These are phyloP conservation scores for Eristalinus sepulchralis DNA, from an alignment of 2,888 invertebrate species.

Conservation along the genomic window DNA sequence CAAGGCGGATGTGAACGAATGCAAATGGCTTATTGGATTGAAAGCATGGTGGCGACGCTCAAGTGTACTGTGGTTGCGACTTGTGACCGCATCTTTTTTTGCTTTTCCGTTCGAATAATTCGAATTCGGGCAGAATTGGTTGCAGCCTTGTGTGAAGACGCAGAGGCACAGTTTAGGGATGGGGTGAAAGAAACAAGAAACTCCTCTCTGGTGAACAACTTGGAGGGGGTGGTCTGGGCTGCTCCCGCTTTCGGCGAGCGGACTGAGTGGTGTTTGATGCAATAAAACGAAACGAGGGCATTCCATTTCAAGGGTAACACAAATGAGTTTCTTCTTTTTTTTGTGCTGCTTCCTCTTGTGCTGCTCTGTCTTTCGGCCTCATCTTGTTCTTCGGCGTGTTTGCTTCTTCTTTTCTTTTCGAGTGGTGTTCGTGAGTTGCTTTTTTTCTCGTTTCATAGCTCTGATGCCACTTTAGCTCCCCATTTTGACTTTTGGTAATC, in stretches of 20 bases:
- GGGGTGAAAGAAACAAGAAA: constrained; percentile 27
- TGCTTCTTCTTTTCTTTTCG: constrained; percentile 5
- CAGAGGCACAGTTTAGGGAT: neutral
- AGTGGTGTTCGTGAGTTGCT: neutral
- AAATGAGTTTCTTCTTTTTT: constrained; percentile 56
- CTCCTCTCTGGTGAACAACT: constrained; percentile 4
- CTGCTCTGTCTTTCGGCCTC: neutral
- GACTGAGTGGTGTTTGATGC: constrained; percentile 1
- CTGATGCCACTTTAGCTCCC: constrained; percentile 46
- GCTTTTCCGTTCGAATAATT: constrained; percentile 12
- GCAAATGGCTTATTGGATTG: constrained; percentile 55
- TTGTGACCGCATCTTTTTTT: constrained; percentile 56
- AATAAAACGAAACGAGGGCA: constrained; percentile 66
- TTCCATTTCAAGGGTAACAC: constrained; percentile 54
- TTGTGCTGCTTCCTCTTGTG: neutral
- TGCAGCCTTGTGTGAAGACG: constrained; percentile 29
- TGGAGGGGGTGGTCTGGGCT: constrained; percentile 13
- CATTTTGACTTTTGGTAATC: constrained; percentile 65
- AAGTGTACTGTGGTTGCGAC: constrained; percentile 60
- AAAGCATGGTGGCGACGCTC: constrained; percentile 33
- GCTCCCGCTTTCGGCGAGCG: constrained; percentile 3
- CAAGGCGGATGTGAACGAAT: constrained; percentile 35
- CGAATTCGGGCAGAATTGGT: constrained; percentile 44
- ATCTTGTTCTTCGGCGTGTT: neutral
- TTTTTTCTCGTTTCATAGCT: constrained; percentile 7